Evolutionary conservation across 2,797 vertebrate species (phyloP), one percentile per base, ranked within the genome.

Genomic region (Zenarchopterus dispar): DNA sequence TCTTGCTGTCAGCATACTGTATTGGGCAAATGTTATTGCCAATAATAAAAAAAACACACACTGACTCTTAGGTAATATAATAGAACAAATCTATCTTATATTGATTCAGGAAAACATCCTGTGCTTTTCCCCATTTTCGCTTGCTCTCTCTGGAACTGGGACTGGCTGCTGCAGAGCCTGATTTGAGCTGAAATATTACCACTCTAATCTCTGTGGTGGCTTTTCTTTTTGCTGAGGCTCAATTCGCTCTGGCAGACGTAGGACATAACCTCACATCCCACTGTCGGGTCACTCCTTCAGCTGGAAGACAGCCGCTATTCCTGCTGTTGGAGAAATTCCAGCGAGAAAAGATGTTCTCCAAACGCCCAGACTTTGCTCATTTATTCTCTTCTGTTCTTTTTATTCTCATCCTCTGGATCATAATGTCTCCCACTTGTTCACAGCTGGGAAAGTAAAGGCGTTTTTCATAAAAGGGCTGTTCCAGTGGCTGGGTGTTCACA

Each of bases 141-240:
- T 28, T 6, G 0, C 18, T 60, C 41, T 77, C 57, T 67, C 53
- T 63, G 49, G 53, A 52, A 31, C 46, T 68, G 51, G 39, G 70
- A 64, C 39, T 62, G 39, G 63, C 58, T 21, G 70, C 78, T 23
- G 53, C 60, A 13, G 70, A 75, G 70, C 62, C 72, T 86, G 50
- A 64, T 84, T 88, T 88, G 78, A 76, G 62, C 8, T 82, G 73
- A 84, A 75, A 86, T 87, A 82, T 84, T 76, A 86, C 85, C 61
- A 42, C 59, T 78, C 46, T 85, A 73, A 84, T 89, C 82, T 89
- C 67, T 51, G 71, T 66, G 58, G 62, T 66, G 57, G 77, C 36
- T 31, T 74, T 77, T 73, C 69, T 75, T 86, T 79, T 78, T 82
- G 72, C 87, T 10, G 49, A 72, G 84, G 72, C 67, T 77, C 46